Percentiles rank a stretch among this genome's conserved stretches.
These are phyloP conservation scores for Hemitrygon akajei DNA, from an alignment of 2,797 vertebrate genomes.

Conservation along the genomic window DNA sequence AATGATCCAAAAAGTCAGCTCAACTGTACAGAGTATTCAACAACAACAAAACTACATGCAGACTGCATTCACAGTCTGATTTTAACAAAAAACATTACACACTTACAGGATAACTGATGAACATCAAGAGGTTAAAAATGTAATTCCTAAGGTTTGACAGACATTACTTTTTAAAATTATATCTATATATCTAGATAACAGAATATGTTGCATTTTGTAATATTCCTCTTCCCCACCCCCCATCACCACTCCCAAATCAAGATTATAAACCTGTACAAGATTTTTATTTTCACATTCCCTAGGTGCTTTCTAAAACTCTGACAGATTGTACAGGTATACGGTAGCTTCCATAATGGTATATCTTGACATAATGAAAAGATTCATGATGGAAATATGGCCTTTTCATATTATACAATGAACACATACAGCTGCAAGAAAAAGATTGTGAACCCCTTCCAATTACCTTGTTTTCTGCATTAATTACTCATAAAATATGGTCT, in stretches of 20 bases:
- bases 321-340: background rate
- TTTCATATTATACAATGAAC: background rate
- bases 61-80: background rate
- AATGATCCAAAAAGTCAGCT: background rate
- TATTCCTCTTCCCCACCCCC: background rate
- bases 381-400: background rate
- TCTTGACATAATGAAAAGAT: background rate
- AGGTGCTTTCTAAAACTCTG: background rate
- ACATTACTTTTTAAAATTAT: too few species aligned
- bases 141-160: background rate
- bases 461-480: too few species aligned
- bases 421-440: too few species aligned
- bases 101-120: background rate
- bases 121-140: too few species aligned
- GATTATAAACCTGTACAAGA: background rate
- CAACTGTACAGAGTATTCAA: background rate
- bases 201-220: background rate
- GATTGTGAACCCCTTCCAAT: too few species aligned
- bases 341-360: background rate
- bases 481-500: too few species aligned
- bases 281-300: background rate
- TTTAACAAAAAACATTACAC: background rate
- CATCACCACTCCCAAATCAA: too few species aligned
- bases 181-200: background rate
- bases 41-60: background rate